Evolutionary conservation across 1,140 invertebrate genomes (phyloP), one percentile per base, ranked within the genome.

Genomic region (Zaprionus africanus): DNA sequence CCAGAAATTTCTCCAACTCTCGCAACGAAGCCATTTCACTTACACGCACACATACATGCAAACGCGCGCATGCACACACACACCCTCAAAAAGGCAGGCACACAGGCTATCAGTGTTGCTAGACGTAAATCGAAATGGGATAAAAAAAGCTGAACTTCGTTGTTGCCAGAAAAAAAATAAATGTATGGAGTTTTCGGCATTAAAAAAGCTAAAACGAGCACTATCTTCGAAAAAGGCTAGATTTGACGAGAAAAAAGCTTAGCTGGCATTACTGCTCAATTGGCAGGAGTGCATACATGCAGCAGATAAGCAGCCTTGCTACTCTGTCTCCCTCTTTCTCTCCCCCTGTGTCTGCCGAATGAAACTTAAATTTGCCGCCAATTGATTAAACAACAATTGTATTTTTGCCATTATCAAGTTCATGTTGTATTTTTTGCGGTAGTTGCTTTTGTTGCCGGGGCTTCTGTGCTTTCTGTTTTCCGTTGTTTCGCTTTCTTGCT

Each of bases 341-440:
- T 15, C 19, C 58, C 31, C 11, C n/a, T 34, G 15, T 36, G 5
- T 59, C 24, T 41, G 7, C 34, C 26, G 19, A 36, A 31, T 43
- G 6, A 24, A 34, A 11, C 34, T 38, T 63, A n/a, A 15, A 22
- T 38, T 46, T 31, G 13, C 41, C 51, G 60, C 13, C 38, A 71
- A 71, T 76, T 76, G 67, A 76, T 76, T 76, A 64, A 76, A 76
- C 61, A 71, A 71, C 41, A 71, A 60, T 57, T 34, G 57, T 76
- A 43, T 60, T 72, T 60, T 72, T 72, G 43, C 12, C 12, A 43
- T 76, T 72, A 76, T 76, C 68, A 76, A 64, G 41, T 46, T 46
- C n/a, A 46, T 9, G 41, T 43, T n/a, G 41, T 34, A 62, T 61
- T 61, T 57, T 38, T 54, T 26, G 38, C 57, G 24, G 22, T 26